These are phyloP conservation scores for Cercopithecus neglectus DNA, from an alignment of 2,797 vertebrate genomes.

Conservation along the genomic window DNA sequence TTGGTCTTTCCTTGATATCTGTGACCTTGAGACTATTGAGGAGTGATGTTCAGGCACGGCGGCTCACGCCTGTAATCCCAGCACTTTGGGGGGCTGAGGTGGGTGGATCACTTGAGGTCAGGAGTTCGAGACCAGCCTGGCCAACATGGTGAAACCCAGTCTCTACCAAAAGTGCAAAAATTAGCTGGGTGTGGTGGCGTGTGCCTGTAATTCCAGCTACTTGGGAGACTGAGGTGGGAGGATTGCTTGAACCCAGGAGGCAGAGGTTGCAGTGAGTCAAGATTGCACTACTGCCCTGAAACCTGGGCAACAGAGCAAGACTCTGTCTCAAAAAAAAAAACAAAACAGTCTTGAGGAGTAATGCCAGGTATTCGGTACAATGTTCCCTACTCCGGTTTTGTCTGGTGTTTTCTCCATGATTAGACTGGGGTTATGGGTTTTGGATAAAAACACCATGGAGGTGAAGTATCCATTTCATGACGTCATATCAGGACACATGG, in stretches of 20 bases:
- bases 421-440: not conserved
- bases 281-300: not conserved
- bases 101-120: not conserved
- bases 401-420: not conserved
- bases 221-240: not conserved
- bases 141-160: not conserved
- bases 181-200: not conserved
- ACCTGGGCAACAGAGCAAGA: not conserved
- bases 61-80: not conserved
- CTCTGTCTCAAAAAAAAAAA: not conserved
- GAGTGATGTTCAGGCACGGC: not conserved
- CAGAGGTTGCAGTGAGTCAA: not conserved
- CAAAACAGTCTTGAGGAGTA: not conserved
- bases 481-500: fast-evolving
- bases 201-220: not conserved
- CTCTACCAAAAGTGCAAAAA: not conserved
- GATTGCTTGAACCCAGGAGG: not conserved
- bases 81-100: not conserved
- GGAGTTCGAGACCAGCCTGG: not conserved
- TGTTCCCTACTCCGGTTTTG: not conserved
- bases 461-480: fast-evolving
- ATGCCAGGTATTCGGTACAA: not conserved
- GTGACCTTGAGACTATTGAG: not conserved
- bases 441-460: fast-evolving
- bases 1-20: not conserved